These are phyloP conservation scores for Catalaphyllia jardinei DNA, from an alignment of 64 coral and sea anemone species.

Conservation along the genomic window DNA sequence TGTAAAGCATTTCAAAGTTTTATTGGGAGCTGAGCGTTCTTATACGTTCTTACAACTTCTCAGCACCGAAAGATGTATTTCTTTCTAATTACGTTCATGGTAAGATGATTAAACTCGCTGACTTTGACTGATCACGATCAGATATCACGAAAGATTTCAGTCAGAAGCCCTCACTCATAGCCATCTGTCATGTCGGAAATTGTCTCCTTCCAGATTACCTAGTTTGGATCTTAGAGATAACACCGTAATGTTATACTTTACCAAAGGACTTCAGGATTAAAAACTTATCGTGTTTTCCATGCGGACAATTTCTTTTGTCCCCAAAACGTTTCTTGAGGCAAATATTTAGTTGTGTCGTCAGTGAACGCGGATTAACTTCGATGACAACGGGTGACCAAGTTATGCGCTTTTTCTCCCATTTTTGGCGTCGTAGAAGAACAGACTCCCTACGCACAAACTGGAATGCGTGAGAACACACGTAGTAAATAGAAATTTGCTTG, in stretches of 20 bases:
- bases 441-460: not conserved
- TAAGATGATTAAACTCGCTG: not conserved
- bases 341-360: not conserved
- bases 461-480: not conserved
- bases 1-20: not conserved
- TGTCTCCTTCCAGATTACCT: conserved; percentile 9
- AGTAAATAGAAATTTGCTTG: not conserved
- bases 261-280: conserved; percentile 27
- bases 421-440: not conserved
- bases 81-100: conserved; percentile 25
- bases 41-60: not conserved
- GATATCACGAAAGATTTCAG: not conserved
- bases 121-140: conserved; percentile 1
- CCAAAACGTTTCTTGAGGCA: not conserved
- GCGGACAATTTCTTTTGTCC: not conserved
- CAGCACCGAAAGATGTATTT: not conserved
- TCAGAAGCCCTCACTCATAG: not conserved
- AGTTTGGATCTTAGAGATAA: conserved; percentile 34
- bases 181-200: conserved; percentile 33
- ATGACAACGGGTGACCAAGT: not conserved
- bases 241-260: conserved; percentile 27
- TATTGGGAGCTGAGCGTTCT: not conserved
- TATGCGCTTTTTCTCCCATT: not conserved
- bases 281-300: conserved; percentile 19
- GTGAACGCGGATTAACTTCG: not conserved